Evolutionary conservation across 1,140 invertebrate genomes (phyloP).

Genomic region (Leptinotarsa lineolata): DNA sequence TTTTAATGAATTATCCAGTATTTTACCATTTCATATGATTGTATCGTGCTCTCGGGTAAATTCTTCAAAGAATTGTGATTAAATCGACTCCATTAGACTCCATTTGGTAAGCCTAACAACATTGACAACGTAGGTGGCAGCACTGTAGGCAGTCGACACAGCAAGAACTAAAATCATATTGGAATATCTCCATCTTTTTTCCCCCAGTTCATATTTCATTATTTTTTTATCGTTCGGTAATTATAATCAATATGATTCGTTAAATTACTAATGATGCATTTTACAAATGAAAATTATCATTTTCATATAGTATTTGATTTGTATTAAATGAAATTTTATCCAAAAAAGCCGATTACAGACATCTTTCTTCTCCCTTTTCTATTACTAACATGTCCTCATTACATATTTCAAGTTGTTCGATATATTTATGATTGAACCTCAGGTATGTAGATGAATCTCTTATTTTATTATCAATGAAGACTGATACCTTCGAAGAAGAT

Average conservation of each 20-base stretch:
- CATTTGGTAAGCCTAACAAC: constrained; percentile 64
- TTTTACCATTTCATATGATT: constrained; percentile 54
- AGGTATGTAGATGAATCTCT: constrained; percentile 50
- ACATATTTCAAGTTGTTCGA: constrained; percentile 52
- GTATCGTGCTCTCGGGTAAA: constrained; percentile 51
- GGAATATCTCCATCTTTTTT: constrained; percentile 10
- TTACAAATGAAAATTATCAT: neutral
- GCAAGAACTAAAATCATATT: constrained; percentile 25
- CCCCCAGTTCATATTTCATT: neutral
- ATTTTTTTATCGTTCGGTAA: constrained; percentile 16
- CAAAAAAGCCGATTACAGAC: neutral
- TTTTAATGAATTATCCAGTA: constrained; percentile 56
- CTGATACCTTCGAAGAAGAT: neutral
- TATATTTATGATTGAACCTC: constrained; percentile 16
- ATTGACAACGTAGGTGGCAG: constrained; percentile 72
- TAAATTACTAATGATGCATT: neutral
- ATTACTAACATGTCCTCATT: constrained; percentile 62
- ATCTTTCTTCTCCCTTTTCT: constrained; percentile 3
- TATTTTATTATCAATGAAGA: constrained; percentile 33
- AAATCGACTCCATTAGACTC: constrained; percentile 59
- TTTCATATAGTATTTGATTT: too few relatives aligned
- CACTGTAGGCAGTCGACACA: constrained; percentile 50
- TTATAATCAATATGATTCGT: constrained; percentile 20
- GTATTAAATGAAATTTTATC: neutral
- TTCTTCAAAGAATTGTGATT: constrained; percentile 53